Evolutionary conservation across 2,888 invertebrate species (phyloP), one percentile per base, ranked within the genome.

Genomic region (Noctua janthina): DNA sequence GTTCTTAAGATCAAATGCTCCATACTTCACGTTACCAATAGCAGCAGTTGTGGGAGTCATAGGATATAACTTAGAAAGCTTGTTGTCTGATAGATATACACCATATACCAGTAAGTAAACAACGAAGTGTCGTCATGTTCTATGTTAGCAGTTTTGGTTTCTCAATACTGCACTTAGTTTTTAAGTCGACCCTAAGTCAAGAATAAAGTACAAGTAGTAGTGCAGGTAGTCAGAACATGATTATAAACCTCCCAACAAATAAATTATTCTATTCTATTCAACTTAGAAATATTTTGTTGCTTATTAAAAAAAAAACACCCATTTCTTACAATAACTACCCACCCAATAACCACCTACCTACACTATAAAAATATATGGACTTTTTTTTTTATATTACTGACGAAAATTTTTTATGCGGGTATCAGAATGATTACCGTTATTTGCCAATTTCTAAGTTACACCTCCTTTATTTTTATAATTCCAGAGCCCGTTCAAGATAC

Each of bases 31-130:
- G 0, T 94, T 99, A 67, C 99, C 99, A 0, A 97, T 99, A 85
- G 99, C 99, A 0, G 98, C 97, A 0, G 95, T 99, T 0, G 97
- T 99, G 49, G 99, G 99, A 8, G 97, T 98, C 77, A 95, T 99
- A 90, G 99, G 99, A 49, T 99, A 99, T 93, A 98, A 99, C 90
- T 88, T 99, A 84, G 99, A 99, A 96, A 97, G 96, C 76, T 93
- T 97, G 82, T 73, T 98, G 11, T 98, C 98, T 0, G 98, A 98
- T 92, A 98, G 97, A 96, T 98, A 98, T 91, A 98, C 98, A 20
- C 98, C 98, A 0, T 98, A 97, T 89, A 98, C 96, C 86, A 97
- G 98, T 98, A 94, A 97, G 97, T 96, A 39, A 51, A 46, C 23
- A 15, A 72, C 11, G 10, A 20, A 39, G 39, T 20, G 39, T 35